These are phyloP conservation scores for Labroides dimidiatus DNA, from an alignment of 2,797 vertebrate genomes.

Conservation along the genomic window DNA sequence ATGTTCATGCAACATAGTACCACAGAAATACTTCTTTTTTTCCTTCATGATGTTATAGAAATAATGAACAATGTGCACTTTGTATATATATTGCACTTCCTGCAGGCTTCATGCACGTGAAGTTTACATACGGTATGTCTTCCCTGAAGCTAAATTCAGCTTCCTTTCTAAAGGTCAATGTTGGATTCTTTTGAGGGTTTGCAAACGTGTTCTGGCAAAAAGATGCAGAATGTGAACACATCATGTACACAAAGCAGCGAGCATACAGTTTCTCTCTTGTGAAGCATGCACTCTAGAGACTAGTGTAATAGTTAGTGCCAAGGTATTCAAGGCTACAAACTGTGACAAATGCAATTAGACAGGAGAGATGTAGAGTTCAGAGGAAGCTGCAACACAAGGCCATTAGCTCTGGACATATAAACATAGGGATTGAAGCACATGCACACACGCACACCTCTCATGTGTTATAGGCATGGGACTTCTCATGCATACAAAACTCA, in stretches of 20 bases:
- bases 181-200: constrained; percentile 22
- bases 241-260: constrained; percentile 20
- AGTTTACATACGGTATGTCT: background rate
- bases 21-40: no score
- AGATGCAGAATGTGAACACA: constrained; percentile 26
- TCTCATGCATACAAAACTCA: constrained; percentile 21
- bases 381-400: constrained; percentile 46
- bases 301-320: constrained; percentile 27
- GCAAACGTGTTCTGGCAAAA: background rate
- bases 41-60: no score
- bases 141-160: background rate
- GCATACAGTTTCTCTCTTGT: constrained; percentile 29
- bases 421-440: constrained; percentile 1
- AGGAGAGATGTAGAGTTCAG: constrained; percentile 51
- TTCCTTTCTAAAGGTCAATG: background rate
- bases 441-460: constrained; percentile 2
- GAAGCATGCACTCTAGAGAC: constrained; percentile 36
- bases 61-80: no score
- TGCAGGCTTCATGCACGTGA: background rate
- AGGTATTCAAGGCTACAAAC: constrained; percentile 60
- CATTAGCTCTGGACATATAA: constrained; percentile 34
- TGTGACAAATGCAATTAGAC: constrained; percentile 71
- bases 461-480: background rate
- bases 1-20: background rate
- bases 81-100: no score